A percentile compares a stretch with the other conserved stretches of the same genome.
These are phyloP conservation scores for Phocides pigmalion DNA, from an alignment of 1,140 invertebrate genomes.

Conservation along the genomic window DNA sequence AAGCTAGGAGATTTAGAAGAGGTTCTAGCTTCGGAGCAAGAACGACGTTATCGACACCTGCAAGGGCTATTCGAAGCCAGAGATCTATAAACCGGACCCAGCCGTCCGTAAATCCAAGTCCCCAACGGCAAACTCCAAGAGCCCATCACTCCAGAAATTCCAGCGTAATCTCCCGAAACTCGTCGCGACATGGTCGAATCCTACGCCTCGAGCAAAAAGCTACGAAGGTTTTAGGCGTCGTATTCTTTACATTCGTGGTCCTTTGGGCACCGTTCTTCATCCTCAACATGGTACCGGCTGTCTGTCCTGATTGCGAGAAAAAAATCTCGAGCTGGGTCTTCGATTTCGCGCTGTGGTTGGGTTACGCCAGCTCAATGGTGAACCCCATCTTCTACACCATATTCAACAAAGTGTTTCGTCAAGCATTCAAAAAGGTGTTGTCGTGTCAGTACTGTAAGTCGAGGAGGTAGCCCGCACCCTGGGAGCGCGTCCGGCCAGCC, in stretches of 20 bases:
- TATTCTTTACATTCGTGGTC: conserved; percentile 97
- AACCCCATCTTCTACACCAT: conserved; percentile 98
- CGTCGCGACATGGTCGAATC: conserved; percentile 91
- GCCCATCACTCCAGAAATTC: conserved; percentile 89
- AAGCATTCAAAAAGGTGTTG: conserved; percentile 95
- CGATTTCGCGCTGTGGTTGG: conserved; percentile 94
- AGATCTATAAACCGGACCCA: conserved; percentile 65
- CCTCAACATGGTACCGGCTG: conserved; percentile 91
- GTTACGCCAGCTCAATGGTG: conserved; percentile 96
- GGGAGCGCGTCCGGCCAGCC: conserved; percentile 75
- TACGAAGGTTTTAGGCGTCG: conserved; percentile 96
- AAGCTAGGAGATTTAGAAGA: conserved; percentile 77
- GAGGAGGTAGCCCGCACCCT: conserved; percentile 84
- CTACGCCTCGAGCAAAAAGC: conserved; percentile 95
- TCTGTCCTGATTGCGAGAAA: conserved; percentile 91
- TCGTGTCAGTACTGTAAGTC: conserved; percentile 88
- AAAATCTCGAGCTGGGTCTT: conserved; percentile 91
- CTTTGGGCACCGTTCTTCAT: conserved; percentile 97
- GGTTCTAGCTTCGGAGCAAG: conserved; percentile 86
- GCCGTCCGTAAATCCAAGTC: conserved; percentile 80
- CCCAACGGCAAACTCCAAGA: conserved; percentile 84
- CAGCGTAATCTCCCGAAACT: conserved; percentile 91
- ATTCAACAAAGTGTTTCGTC: conserved; percentile 96
- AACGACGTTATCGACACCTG: conserved; percentile 76
- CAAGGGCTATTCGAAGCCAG: conserved; percentile 70